Base-by-base conservation (phyloP, 2,888 invertebrate genomes). In the Kuschelorhynchus macadamiae region DNA sequence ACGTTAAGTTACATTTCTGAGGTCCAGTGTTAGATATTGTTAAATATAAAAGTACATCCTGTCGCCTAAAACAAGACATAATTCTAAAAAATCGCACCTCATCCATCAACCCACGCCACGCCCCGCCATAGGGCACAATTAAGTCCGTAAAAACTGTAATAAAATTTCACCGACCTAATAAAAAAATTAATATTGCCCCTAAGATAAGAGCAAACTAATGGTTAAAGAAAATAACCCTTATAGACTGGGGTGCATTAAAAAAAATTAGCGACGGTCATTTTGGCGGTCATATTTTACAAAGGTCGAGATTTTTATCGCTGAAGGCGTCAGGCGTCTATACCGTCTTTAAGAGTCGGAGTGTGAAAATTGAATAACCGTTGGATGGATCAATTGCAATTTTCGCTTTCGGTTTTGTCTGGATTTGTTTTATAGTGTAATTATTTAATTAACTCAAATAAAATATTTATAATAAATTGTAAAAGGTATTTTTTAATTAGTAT, bases 181-280 rank as follows among this genome's bases (percentile, higher is more conserved):
- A 39, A 53, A 47, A 67, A 66, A 67, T 61, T 44, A 55, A 67
- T 39, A 46, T 52, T 36, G 57, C 67, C 67, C 67, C 47, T 32
- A 42, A 67, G 67, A 57, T 62, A 67, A 56, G 32, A 12, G 5
- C 16, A 50, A 32, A 20, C 55, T 64, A 52, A 67, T 67, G 55
- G 61, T 4, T 25, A 16, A 41, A 16, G 21, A 50, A n/a, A 44
- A 52, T 49, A 61, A 61, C 61, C 61, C 67, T 67, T 62, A 56
- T 33, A 33, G 17, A 16, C 14, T 11, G 5, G 20, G 25, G 21
- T 52, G 57, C 67, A 62, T 67, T 67, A 62, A 62, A 50, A 55
- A 60, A 63, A 68, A 68, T 68, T 68, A 68, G 68, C 68, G 25
- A 68, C 68, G 68, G 68, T 67, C 33, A 61, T 67, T 67, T 65